Percentiles rank a stretch among this genome's conserved stretches.
These are phyloP conservation scores for Taphrorychus bicolor DNA, from an alignment of 2,888 invertebrate genomes.

Conservation along the genomic window DNA sequence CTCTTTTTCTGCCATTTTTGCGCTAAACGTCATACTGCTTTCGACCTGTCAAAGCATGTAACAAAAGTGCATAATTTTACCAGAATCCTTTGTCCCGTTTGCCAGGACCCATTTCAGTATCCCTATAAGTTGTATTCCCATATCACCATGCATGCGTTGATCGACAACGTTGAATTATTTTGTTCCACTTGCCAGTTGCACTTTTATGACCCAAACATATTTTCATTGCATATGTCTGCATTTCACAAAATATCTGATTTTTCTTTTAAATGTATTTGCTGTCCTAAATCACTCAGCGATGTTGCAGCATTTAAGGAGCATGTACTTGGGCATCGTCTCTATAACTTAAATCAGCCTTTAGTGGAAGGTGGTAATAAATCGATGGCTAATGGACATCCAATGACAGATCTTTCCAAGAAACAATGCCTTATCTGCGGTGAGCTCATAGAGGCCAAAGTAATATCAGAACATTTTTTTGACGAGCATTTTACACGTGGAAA, in stretches of 20 bases:
- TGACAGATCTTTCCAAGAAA: no score
- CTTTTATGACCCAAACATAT: neutral
- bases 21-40: no score
- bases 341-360: neutral
- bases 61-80: neutral
- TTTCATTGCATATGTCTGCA: neutral
- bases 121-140: neutral
- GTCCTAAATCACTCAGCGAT: neutral
- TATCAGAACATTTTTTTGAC: no score
- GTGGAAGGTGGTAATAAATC: no score
- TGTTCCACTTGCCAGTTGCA: neutral
- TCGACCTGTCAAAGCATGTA: no score
- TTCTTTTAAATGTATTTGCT: neutral
- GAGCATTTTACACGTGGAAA: no score
- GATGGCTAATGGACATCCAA: neutral
- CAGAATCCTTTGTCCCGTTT: neutral
- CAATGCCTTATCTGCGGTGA: no score
- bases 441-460: no score
- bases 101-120: neutral
- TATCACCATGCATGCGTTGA: neutral
- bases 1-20: no score
- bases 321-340: neutral
- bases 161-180: slow-evolving; percentile 8
- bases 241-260: neutral
- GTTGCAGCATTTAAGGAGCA: neutral